Evolutionary conservation across 2,888 invertebrate genomes (phyloP).

Genomic region (Acheta domesticus): DNA sequence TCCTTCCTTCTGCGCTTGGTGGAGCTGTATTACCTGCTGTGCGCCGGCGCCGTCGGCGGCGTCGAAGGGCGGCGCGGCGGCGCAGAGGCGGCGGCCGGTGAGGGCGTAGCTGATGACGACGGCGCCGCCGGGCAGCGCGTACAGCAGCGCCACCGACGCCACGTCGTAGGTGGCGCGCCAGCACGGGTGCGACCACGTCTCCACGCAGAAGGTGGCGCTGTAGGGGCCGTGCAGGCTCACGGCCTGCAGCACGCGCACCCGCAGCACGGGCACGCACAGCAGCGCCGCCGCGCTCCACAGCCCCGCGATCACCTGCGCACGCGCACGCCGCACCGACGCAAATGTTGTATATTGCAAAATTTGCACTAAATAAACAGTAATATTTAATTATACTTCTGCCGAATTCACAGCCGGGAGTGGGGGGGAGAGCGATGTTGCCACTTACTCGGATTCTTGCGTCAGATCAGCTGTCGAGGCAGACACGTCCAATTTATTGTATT

Average conservation of each 20-base stretch:
- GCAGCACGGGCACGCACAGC: conserved; percentile 63
- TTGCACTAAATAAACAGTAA: no score
- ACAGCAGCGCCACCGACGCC: conserved; percentile 66
- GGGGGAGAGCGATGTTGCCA: no score
- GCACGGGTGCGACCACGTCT: conserved; percentile 46
- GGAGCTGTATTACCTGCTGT: no score
- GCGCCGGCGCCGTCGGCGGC: conserved; percentile 58
- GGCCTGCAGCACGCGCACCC: conserved; percentile 51
- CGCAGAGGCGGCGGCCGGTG: conserved; percentile 68
- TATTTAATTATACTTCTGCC: no score
- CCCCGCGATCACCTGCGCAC: conserved; percentile 51
- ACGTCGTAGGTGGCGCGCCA: conserved; percentile 48
- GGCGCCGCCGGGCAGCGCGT: conserved; percentile 64
- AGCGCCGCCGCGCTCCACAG: conserved; percentile 67
- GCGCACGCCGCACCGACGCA: no score
- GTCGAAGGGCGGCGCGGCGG: conserved; percentile 66
- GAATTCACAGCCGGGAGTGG: no score
- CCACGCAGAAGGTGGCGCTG: conserved; percentile 54
- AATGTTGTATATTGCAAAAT: no score
- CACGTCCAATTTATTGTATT: no score
- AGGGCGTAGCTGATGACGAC: conserved; percentile 56
- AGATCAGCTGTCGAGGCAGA: no score
- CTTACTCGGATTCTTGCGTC: no score
- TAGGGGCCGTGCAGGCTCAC: conserved; percentile 19
- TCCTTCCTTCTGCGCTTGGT: no score